Conservation (phyloP, 2,797 vertebrate species). For the Coregonus suidteri region DNA sequence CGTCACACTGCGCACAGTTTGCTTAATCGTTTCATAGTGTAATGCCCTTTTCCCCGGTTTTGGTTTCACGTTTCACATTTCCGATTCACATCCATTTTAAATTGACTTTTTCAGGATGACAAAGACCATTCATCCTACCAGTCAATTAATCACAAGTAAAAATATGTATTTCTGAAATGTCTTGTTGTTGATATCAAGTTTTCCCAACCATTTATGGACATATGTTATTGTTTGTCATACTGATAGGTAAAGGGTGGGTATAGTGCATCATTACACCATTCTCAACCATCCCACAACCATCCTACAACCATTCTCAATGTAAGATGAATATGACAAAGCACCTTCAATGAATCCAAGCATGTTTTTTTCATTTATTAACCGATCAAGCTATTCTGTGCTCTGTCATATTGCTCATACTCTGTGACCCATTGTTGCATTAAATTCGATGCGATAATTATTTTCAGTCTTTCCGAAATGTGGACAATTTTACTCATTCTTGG, state of each 20-base stretch:
- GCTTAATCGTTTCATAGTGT: not conserved
- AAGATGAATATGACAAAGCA: not conserved
- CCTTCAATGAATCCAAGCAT: not conserved
- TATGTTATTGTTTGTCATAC: too few relatives aligned
- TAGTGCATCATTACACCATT: too few relatives aligned
- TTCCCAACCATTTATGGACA: too few relatives aligned
- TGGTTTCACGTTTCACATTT: not conserved
- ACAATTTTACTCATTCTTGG: not conserved
- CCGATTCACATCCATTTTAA: not conserved
- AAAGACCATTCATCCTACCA: too few relatives aligned
- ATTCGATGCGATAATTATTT: not conserved
- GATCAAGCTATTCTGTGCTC: not conserved
- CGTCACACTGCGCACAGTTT: not conserved
- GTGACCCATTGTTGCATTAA: not conserved
- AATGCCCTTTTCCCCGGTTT: not conserved
- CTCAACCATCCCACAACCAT: too few relatives aligned
- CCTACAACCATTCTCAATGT: not conserved
- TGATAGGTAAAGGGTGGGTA: too few relatives aligned
- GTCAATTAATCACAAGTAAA: too few relatives aligned
- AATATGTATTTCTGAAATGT: too few relatives aligned
- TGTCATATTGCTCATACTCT: not conserved
- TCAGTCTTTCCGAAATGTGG: too few relatives aligned
- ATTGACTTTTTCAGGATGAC: not conserved
- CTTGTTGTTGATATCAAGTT: too few relatives aligned
- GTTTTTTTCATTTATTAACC: not conserved